Conservation (phyloP, 2,113 vertebrate species). For the Machaerirhynchus nigripectus region DNA sequence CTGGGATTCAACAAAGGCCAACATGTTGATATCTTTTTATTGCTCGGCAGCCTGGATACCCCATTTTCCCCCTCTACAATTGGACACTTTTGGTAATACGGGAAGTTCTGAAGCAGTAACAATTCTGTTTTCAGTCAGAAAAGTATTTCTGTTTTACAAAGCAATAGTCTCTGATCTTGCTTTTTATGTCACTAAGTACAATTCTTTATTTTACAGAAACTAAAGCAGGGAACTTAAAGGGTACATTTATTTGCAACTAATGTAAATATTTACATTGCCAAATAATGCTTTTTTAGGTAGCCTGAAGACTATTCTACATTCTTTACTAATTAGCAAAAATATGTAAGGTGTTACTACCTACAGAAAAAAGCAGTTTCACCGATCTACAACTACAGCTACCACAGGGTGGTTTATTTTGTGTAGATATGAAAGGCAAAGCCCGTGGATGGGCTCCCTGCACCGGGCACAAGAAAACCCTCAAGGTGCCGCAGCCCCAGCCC, state of each 20-base stretch:
- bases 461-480: not conserved
- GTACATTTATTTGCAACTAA: not conserved
- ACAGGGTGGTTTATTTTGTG: not conserved
- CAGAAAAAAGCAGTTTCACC: not conserved
- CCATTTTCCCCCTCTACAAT: not conserved
- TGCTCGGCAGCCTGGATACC: slow-evolving; percentile 53
- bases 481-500: not conserved
- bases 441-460: accelerated
- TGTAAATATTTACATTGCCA: not conserved
- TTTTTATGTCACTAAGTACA: not conserved
- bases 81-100: not conserved
- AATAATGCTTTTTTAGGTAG: not conserved
- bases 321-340: not conserved
- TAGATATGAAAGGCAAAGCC: not conserved
- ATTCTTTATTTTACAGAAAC: not conserved
- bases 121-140: not conserved
- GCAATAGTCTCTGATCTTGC: not conserved
- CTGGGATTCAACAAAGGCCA: slow-evolving; percentile 69
- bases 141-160: not conserved
- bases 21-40: slow-evolving; percentile 77
- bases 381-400: not conserved
- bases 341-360: not conserved
- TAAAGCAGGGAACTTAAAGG: not conserved
- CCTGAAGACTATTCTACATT: not conserved
- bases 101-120: not conserved